phyloP scores from a whole-genome alignment of 1,140 invertebrate genomes.

The Thereuonema tuberculata region DNA sequence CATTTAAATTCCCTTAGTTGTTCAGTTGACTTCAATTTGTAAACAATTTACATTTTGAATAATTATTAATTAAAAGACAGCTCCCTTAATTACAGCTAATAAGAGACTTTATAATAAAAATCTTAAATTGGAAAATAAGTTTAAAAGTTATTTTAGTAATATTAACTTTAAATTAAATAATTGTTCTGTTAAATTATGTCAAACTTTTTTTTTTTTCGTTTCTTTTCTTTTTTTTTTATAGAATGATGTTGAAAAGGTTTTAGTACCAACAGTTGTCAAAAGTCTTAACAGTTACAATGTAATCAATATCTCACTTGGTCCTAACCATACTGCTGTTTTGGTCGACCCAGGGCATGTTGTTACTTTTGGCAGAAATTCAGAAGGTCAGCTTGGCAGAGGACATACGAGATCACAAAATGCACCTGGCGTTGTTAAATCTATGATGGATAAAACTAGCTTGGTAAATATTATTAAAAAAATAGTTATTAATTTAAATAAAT shows the following conservation, averaged over 20 bases:
- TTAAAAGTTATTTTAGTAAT: too few species aligned
- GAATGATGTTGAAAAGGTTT: constrained; percentile 35
- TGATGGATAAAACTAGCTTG: constrained; percentile 39
- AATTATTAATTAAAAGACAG: too few species aligned
- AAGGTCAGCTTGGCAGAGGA: constrained; percentile 43
- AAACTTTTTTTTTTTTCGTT: background rate
- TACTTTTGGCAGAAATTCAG: constrained; percentile 47
- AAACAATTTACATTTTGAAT: too few species aligned
- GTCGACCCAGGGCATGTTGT: constrained; percentile 50
- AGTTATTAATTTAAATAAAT: too few species aligned
- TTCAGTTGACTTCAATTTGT: too few species aligned
- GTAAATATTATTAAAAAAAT: constrained; percentile 32
- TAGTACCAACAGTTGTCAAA: constrained; percentile 33
- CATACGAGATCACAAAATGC: constrained; percentile 29
- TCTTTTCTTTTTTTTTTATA: constrained; percentile 17
- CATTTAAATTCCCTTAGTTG: too few species aligned
- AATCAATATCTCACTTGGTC: constrained; percentile 40
- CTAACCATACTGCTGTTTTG: constrained; percentile 43
- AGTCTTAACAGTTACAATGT: constrained; percentile 33
- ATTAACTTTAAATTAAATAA: too few species aligned
- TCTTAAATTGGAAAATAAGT: too few species aligned
- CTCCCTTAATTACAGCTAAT: too few species aligned
- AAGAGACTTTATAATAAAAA: too few species aligned
- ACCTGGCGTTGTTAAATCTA: constrained; percentile 39
- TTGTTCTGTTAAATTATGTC: too few species aligned